A percentile compares a stretch with the other conserved stretches of the same genome.
Conservation (phyloP, 2,797 vertebrate genomes). For the Oceanodroma leucorhoa region DNA sequence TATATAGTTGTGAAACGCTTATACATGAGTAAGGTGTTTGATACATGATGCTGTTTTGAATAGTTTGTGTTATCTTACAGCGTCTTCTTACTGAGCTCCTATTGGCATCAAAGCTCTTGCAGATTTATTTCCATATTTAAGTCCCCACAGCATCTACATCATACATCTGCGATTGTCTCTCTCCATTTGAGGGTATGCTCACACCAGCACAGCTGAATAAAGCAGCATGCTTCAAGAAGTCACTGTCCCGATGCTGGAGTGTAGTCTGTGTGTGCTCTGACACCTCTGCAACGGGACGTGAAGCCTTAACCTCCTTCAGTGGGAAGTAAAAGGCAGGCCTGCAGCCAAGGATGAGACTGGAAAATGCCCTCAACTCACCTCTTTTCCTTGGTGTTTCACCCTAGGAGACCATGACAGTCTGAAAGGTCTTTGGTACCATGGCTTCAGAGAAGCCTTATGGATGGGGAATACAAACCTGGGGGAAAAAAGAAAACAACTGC, state of each 20-base stretch:
- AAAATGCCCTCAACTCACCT: neutral
- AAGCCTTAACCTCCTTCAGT: neutral
- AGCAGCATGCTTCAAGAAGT: neutral
- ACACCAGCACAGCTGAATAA: neutral
- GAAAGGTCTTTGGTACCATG: neutral
- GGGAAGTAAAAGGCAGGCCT: neutral
- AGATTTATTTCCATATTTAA: neutral
- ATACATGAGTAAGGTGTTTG: neutral
- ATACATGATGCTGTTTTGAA: neutral
- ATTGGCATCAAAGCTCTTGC: neutral
- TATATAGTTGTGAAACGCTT: neutral
- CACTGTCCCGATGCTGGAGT: neutral
- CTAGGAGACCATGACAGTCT: neutral
- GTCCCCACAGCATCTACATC: neutral
- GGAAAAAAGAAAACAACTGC: neutral
- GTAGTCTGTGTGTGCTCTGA: neutral
- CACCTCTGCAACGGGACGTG: rapidly evolving
- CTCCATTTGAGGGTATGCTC: neutral
- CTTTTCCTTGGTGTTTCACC: neutral
- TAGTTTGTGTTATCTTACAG: neutral
- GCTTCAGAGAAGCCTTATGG: neutral
- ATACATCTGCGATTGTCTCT: neutral
- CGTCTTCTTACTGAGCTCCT: neutral
- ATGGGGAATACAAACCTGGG: neutral
- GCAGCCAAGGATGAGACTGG: neutral